A percentile compares a stretch with the other conserved stretches of the same genome.
These are phyloP conservation scores for Chaetodon trifascialis DNA, from an alignment of 2,113 vertebrate genomes.

Conservation along the genomic window DNA sequence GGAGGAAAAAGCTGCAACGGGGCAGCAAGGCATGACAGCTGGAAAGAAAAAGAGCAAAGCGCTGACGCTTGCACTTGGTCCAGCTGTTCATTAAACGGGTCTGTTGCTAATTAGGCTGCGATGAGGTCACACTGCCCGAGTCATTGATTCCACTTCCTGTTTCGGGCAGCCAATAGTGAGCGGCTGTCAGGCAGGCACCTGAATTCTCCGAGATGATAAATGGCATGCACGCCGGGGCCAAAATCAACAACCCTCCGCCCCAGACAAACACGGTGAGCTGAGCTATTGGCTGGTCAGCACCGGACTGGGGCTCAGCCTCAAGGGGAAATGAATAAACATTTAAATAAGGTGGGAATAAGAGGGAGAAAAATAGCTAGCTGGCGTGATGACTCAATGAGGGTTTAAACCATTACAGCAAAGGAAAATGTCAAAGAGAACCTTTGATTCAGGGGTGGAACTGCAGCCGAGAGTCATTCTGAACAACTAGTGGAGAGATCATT, in stretches of 20 bases:
- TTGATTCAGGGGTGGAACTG: constrained; percentile 34
- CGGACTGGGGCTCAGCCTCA: constrained; percentile 26
- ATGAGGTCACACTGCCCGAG: constrained; percentile 80
- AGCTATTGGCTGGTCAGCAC: constrained; percentile 65
- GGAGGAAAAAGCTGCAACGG: constrained; percentile 34
- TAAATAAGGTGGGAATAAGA: constrained; percentile 51
- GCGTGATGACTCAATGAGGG: constrained; percentile 24
- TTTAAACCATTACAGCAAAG: constrained; percentile 42
- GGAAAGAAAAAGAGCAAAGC: constrained; percentile 49
- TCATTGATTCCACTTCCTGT: constrained; percentile 82
- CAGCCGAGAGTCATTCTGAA: constrained; percentile 18
- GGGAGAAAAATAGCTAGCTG: constrained; percentile 12
- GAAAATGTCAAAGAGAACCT: constrained; percentile 46
- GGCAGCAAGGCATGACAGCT: constrained; percentile 41
- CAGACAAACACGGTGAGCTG: constrained; percentile 62
- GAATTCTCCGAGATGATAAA: constrained; percentile 78
- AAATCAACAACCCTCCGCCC: constrained; percentile 67
- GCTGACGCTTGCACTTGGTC: constrained; percentile 72
- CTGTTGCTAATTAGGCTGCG: constrained; percentile 79
- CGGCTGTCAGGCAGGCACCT: constrained; percentile 70
- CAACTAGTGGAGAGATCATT: constrained; percentile 14
- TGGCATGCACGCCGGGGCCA: constrained; percentile 58
- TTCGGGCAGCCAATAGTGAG: constrained; percentile 71
- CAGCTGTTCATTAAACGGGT: constrained; percentile 81
- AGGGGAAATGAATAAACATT: constrained; percentile 56